Evolutionary conservation across 2,797 vertebrate genomes (phyloP), one percentile per base, ranked within the genome.

Genomic region (Coregonus suidteri): DNA sequence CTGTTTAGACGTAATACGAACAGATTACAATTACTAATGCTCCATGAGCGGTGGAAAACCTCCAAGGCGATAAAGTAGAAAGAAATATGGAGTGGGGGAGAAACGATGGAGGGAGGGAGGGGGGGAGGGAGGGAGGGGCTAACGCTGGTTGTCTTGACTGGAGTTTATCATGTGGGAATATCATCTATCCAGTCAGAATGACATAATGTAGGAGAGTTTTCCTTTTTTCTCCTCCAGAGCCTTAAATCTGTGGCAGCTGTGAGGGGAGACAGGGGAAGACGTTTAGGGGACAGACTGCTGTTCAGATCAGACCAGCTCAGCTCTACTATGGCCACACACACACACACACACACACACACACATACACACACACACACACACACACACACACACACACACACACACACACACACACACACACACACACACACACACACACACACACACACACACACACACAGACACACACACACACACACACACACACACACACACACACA

Each of bases 181-280:
- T 80, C 75, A 77, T 75, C 67, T 74, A 77, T 56, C 54, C 41
- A 11, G 41, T 47, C 41, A 47, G 9, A 47, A 11, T 82, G 75
- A 83, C 82, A 83, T 74, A 79, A 83, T 75, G 79, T 9, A 47
- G 41, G 9, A 47, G 41, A 47, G 9, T 47, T 47, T 47, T 47
- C 41, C 1, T 47, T 47, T 47, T 41, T 35, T 11, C 9, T 0
- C 2, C 2, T 2, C 41, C 41, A 14, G 66, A 77, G 73, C 64
- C 71, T 75, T 81, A 85, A 85, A 85, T 85, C 81, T 83, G 53
- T 5, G 18, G 54, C 47, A 34, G 74, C 41, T 35, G 25, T 2
- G 62, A 47, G 25, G 6, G n/a, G 67, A 77, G 84, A 85, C 84
- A 85, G 79, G 47, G 52, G 83, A 85, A 85, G 81, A 74, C 84